Conservation (phyloP, 2,888 invertebrate species). For the Drosophila rellima region DNA sequence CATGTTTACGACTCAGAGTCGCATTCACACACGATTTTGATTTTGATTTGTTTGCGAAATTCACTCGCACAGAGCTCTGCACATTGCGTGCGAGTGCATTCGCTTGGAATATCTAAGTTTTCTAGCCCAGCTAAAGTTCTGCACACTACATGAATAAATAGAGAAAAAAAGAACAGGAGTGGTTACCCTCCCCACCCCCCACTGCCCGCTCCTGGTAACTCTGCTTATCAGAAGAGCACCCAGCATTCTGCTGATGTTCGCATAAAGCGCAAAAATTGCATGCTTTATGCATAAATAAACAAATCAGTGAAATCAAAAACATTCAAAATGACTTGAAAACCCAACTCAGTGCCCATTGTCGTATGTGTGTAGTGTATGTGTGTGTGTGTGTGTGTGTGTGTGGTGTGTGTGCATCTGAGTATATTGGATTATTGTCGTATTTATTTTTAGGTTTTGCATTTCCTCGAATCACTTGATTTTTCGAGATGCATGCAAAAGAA, state of each 20-base stretch:
- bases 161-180: neutral
- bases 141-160: conserved; percentile 5
- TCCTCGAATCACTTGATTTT: conserved; percentile 32
- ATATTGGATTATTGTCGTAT: conserved; percentile 39
- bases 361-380: conserved; percentile 48
- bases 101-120: conserved; percentile 80
- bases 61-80: conserved; percentile 46
- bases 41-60: conserved; percentile 81
- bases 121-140: conserved; percentile 60
- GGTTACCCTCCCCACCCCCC: too few species aligned
- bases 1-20: conserved; percentile 74
- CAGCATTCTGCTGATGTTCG: conserved; percentile 70
- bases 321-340: conserved; percentile 78
- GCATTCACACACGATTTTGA: conserved; percentile 77
- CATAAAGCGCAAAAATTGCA: conserved; percentile 76
- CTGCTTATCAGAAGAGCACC: conserved; percentile 34
- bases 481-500: conserved; percentile 22
- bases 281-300: conserved; percentile 81
- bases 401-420: conserved; percentile 5
- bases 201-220: neutral
- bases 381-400: conserved; percentile 15
- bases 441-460: conserved; percentile 48
- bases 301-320: conserved; percentile 82
- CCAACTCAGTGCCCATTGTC: conserved; percentile 72
- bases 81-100: conserved; percentile 73